These are phyloP conservation scores for Mus caroli DNA, from an alignment of 2,797 vertebrate genomes.

Conservation along the genomic window DNA sequence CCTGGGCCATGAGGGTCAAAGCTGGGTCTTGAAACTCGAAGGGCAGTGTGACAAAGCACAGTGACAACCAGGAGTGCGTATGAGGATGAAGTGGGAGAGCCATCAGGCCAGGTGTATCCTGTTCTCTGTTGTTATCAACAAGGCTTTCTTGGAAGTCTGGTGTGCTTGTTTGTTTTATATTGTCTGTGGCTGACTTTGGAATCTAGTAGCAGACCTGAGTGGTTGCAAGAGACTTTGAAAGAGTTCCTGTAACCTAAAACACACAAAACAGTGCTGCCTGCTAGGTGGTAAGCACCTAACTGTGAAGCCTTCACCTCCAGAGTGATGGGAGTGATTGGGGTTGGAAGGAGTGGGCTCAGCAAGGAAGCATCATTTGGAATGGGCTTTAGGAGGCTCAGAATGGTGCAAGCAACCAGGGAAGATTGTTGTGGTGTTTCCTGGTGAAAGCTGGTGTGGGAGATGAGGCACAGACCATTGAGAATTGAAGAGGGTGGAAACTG, in stretches of 20 bases:
- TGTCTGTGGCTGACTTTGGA: not conserved
- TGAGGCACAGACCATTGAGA: not conserved
- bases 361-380: not conserved
- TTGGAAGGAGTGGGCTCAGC: not conserved
- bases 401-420: not conserved
- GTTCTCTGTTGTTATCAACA: not conserved
- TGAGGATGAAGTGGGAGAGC: no score
- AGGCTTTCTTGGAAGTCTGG: not conserved
- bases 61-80: not conserved
- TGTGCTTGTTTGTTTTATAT: not conserved
- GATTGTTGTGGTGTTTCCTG: not conserved
- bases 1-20: not conserved
- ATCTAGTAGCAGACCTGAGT: not conserved
- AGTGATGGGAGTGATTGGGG: not conserved
- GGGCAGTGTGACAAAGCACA: not conserved
- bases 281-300: not conserved
- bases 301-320: not conserved
- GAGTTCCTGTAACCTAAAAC: not conserved
- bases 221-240: not conserved
- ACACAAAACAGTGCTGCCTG: not conserved
- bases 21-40: not conserved
- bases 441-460: not conserved
- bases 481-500: not conserved
- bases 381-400: no score
- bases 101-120: not conserved